Conservation (phyloP, 92 coral and sea anemone genomes). For the Phymanthus crucifer region DNA sequence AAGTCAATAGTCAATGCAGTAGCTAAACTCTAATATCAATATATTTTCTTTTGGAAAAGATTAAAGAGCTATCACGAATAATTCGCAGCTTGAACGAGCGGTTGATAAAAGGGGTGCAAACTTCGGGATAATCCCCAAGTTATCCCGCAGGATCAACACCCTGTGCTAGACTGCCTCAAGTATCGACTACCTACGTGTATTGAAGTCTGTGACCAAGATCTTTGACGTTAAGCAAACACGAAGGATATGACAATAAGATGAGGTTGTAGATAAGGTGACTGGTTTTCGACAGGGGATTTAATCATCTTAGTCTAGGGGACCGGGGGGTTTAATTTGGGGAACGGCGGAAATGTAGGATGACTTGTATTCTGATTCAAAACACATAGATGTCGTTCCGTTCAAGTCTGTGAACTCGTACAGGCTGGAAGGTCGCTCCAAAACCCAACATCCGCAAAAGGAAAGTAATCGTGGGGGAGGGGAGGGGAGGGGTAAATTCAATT, state of each 20-base stretch:
- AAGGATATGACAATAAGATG: not conserved
- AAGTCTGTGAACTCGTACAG: no score
- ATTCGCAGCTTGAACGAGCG: not conserved
- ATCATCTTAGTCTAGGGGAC: not conserved
- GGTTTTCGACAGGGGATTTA: not conserved
- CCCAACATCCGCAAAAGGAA: no score
- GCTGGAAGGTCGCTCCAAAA: no score
- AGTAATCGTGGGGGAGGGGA: no score
- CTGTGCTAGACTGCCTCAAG: not conserved
- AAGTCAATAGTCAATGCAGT: not conserved
- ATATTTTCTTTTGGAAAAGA: not conserved
- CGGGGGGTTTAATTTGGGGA: not conserved
- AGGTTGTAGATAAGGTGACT: not conserved
- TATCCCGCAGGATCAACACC: not conserved
- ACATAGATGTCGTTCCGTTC: no score
- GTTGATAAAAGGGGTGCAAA: not conserved
- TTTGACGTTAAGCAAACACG: constrained; percentile 2
- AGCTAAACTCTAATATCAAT: not conserved
- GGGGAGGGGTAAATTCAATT: no score
- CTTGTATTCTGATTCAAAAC: not conserved
- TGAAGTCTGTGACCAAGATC: not conserved
- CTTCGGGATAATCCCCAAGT: constrained; percentile 7
- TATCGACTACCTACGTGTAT: not conserved
- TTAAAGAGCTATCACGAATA: not conserved
- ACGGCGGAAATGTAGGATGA: not conserved